These are phyloP conservation scores for Anas georgica DNA, from an alignment of 2,797 vertebrate genomes.

Conservation along the genomic window DNA sequence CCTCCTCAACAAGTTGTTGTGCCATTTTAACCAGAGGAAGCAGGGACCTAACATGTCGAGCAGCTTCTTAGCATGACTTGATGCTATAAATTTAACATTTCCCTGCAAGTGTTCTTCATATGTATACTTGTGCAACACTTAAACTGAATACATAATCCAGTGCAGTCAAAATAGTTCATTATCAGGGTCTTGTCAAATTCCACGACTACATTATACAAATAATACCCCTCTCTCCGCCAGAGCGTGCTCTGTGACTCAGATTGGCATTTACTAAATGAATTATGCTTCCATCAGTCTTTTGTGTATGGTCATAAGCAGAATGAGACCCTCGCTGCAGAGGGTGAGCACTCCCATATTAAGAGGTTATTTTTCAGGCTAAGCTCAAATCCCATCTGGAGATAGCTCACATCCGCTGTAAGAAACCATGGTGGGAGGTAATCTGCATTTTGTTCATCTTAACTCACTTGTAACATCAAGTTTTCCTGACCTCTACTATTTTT, in stretches of 20 bases:
- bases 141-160: background rate
- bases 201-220: background rate
- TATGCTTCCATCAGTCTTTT: background rate
- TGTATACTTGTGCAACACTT: background rate
- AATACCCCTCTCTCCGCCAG: background rate
- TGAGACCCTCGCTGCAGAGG: background rate
- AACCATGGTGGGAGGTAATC: background rate
- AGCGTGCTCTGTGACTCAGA: background rate
- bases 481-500: background rate
- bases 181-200: background rate
- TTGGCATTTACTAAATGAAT: background rate
- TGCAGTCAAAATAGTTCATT: background rate
- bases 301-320: background rate
- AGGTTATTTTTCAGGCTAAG: background rate
- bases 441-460: background rate
- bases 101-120: background rate
- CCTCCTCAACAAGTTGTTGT: background rate
- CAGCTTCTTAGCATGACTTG: background rate
- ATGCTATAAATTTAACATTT: background rate
- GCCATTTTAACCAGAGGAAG: background rate
- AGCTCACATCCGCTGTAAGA: background rate
- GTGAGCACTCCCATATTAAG: background rate
- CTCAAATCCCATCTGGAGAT: background rate
- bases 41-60: background rate
- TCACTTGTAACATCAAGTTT: background rate